phyloP scores from a whole-genome alignment of 2,797 vertebrate species.

The Poecilia wingei region DNA sequence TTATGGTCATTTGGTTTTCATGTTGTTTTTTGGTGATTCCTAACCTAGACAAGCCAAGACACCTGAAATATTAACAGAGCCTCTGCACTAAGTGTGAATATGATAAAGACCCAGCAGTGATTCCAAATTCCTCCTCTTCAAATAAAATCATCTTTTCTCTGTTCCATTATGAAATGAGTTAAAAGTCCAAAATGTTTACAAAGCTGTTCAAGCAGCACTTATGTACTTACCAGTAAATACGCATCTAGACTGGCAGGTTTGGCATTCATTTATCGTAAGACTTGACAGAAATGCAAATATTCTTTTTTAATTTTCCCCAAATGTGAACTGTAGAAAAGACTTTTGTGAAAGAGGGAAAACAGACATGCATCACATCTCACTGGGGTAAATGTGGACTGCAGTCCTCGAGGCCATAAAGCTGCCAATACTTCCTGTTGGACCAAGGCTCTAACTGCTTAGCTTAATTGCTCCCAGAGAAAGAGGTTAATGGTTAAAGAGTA shows the following conservation, averaged over 20 bases:
- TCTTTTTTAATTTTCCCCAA: conserved; percentile 22
- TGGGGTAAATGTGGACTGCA: conserved; percentile 60
- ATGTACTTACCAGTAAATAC: background rate
- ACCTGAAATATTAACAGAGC: background rate
- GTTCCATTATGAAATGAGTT: background rate
- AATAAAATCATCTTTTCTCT: background rate
- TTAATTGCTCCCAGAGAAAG: conserved; percentile 82
- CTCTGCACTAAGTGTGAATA: background rate
- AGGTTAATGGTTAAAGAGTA: conserved; percentile 64
- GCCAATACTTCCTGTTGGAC: conserved; percentile 72
- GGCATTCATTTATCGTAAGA: background rate
- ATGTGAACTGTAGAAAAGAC: conserved; percentile 27
- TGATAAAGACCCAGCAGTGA: background rate
- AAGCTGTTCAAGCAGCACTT: background rate
- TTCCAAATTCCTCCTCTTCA: background rate
- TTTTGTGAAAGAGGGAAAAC: conserved; percentile 46
- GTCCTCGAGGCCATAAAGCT: conserved; percentile 74
- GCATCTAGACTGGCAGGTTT: background rate
- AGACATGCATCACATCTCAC: conserved; percentile 48
- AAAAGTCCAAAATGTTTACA: background rate
- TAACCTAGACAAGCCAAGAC: background rate
- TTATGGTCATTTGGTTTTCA: too few relatives aligned
- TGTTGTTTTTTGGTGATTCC: background rate
- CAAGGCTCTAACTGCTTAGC: conserved; percentile 63
- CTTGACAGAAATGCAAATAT: conserved; percentile 32